Evolutionary conservation across 64 coral and sea anemone genomes (phyloP).

Genomic region (Acropora tenuis): DNA sequence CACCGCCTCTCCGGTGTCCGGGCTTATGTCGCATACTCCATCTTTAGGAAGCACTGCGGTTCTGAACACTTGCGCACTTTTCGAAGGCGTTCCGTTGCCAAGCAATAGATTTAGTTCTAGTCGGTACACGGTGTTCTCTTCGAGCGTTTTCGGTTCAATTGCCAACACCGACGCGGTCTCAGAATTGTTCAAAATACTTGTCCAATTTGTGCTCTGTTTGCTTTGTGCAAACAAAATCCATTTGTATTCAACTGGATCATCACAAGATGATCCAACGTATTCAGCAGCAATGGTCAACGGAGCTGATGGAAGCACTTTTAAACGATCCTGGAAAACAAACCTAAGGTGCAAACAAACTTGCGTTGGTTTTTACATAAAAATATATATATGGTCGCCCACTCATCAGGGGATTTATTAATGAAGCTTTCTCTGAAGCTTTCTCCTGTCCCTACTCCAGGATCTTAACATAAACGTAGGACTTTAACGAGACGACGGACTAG

Average conservation of each 20-base stretch:
- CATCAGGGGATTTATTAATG: too few species aligned
- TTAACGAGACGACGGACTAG: too few species aligned
- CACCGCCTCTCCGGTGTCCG: conserved; percentile 4
- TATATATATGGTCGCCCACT: too few species aligned
- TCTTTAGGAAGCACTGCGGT: conserved; percentile 15
- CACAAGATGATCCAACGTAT: neutral
- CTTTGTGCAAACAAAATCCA: neutral
- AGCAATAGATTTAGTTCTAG: conserved; percentile 10
- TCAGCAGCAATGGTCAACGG: conserved; percentile 6
- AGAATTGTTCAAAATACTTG: neutral
- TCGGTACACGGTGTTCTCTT: conserved; percentile 8
- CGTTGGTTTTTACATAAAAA: neutral
- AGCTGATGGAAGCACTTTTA: conserved; percentile 1
- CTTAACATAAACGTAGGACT: too few species aligned
- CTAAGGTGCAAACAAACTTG: neutral
- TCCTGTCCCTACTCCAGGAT: too few species aligned
- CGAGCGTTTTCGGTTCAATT: neutral
- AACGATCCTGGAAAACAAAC: conserved; percentile 18
- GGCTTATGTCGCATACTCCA: neutral
- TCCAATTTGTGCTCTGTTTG: neutral
- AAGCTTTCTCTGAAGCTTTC: too few species aligned
- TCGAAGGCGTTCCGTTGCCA: neutral
- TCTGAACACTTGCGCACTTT: conserved; percentile 5
- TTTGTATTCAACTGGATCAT: conserved; percentile 7
- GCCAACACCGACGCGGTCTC: neutral